Base-by-base conservation (phyloP, 2,888 invertebrate genomes). In the Chorisops tibialis region DNA sequence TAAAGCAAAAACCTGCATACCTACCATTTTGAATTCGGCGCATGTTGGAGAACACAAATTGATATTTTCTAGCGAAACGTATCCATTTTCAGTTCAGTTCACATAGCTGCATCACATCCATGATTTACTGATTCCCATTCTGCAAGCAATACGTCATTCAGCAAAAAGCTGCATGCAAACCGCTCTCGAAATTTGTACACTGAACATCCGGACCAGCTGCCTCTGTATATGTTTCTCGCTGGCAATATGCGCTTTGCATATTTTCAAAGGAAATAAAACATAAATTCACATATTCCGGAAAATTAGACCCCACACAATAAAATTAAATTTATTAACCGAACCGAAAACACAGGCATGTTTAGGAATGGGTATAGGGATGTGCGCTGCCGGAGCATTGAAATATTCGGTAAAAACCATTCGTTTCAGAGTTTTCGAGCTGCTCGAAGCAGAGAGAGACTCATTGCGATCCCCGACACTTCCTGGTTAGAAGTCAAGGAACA, bases 251-350 rank as follows among this genome's bases (percentile, higher is more conserved):
- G 68, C 65, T 70, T 70, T 70, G 68, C 69, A 70, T 70, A 69
- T 70, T 70, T 67, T 65, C 63, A 68, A 68, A 70, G 70, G 70
- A 70, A 70, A 68, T 69, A 68, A 68, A 68, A 67, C 69, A 70
- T 70, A 70, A 70, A 70, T 70, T 67, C 65, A 68, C 65, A 68
- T 68, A 69, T 70, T 69, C 69, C 70, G 70, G 70, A 69, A 70
- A 70, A 70, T 70, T 70, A 70, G 70, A 70, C 67, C 64, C 66
- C 16, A 18, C 30, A 69, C 69, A 69, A 70, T 69, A 69, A 70
- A 69, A 68, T 68, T 67, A 66, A 70, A 69, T 70, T 70, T 64
- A 64, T 62, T 62, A 49, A 56, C 64, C 48, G 41, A 56, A 48
- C 41, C 18, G 38, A 41, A 48, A 59, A n/a, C 41, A 59, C 16